These are phyloP conservation scores for Tethya wilhelma DNA, from an alignment of 37 sponge, comb jelly and placozoan genomes.

Conservation along the genomic window DNA sequence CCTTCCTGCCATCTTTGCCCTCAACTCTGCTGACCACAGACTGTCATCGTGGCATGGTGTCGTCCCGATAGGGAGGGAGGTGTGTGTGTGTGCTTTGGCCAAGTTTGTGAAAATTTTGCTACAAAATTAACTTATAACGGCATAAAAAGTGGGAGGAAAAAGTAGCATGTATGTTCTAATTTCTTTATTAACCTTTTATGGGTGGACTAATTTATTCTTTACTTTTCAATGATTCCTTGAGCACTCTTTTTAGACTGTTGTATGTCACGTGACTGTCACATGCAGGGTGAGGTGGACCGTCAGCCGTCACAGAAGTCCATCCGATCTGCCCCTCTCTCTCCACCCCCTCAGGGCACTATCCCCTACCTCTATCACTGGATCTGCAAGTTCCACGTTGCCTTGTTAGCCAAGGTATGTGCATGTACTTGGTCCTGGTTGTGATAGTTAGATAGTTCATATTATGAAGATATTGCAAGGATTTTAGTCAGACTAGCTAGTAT, in stretches of 20 bases:
- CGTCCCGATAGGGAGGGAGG: slow-evolving; percentile 19
- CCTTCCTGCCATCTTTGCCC: slow-evolving; percentile 43
- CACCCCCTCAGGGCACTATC: slow-evolving; percentile 7
- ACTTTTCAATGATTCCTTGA: too few species aligned
- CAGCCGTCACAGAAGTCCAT: slow-evolving; percentile 20
- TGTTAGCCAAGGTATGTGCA: slow-evolving; percentile 56
- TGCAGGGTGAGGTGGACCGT: slow-evolving; percentile 19
- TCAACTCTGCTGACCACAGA: slow-evolving; percentile 45
- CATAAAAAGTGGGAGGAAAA: too few species aligned
- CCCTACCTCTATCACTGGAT: slow-evolving; percentile 72
- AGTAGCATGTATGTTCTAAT: too few species aligned
- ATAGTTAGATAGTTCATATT: neutral
- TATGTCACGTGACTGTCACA: too few species aligned
- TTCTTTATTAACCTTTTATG: too few species aligned
- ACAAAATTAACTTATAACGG: too few species aligned
- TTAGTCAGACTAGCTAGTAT: neutral
- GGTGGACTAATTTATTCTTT: too few species aligned
- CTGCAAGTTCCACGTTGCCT: slow-evolving; percentile 39
- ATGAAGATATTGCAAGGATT: neutral
- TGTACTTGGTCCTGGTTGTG: neutral
- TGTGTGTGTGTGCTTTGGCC: too few species aligned
- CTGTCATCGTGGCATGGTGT: slow-evolving; percentile 40
- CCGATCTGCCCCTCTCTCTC: slow-evolving; percentile 11
- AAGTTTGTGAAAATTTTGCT: too few species aligned
- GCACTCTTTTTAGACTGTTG: too few species aligned